Conservation (phyloP, 2,888 invertebrate species). For the Seira sanloemensis region DNA sequence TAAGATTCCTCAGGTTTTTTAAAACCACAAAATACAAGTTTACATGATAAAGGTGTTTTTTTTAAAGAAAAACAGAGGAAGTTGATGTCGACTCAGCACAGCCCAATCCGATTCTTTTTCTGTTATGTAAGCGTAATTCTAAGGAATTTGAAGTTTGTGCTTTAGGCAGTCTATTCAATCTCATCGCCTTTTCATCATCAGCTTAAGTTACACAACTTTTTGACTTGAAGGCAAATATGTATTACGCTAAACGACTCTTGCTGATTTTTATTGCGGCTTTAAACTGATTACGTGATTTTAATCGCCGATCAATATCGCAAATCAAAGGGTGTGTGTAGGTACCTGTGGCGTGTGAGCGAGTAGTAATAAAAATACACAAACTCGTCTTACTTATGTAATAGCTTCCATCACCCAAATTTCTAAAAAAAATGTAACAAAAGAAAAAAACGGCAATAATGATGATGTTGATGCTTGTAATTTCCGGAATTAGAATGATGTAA, state of each 20-base stretch:
- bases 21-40: too few relatives aligned
- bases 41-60: too few relatives aligned
- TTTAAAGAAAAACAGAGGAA: too few relatives aligned
- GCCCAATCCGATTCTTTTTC: not conserved
- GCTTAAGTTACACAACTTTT: not conserved
- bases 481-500: slow-evolving; percentile 7
- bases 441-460: too few relatives aligned
- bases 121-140: not conserved
- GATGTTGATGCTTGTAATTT: not conserved
- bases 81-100: not conserved
- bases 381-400: not conserved
- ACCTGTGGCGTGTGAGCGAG: not conserved
- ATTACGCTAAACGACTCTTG: not conserved
- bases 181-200: not conserved
- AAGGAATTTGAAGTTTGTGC: not conserved
- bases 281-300: not conserved
- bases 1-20: too few relatives aligned
- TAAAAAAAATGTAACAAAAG: too few relatives aligned
- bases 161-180: not conserved
- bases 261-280: not conserved
- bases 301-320: not conserved
- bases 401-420: not conserved
- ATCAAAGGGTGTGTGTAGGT: not conserved
- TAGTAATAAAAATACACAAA: not conserved
- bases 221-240: not conserved